Evolutionary conservation across 2,888 invertebrate genomes (phyloP), one percentile per base, ranked within the genome.

Genomic region (Thyatira batis): DNA sequence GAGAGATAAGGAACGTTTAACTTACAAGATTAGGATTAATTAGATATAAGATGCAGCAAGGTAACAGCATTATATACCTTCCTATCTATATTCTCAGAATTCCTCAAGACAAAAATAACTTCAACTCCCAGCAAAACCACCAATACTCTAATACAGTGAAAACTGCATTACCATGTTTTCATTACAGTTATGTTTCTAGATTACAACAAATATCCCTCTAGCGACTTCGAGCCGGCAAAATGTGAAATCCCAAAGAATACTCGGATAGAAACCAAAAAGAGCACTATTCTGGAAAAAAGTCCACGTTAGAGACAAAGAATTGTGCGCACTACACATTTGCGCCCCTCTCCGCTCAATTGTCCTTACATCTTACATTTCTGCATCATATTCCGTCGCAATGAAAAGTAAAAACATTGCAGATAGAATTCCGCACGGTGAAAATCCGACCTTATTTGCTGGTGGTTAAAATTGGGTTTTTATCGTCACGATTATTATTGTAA

Each of bases 331-430:
- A 78, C 82, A 85, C 82, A 82, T 80, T 82, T 78, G 76, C 80
- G 71, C 76, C 69, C 78, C 80, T 74, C 82, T 76, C 80, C 71
- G 79, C 84, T 83, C 88, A 86, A 89, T 89, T 89, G 90, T 90
- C 87, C 83, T 87, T 83, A 85, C 87, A 85, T 89, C 88, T 91
- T 86, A 87, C 84, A 90, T 89, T 89, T 85, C 87, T 88, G 84
- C 89, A 87, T 89, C 90, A 90, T 89, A 89, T 90, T 89, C 85
- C 76, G 79, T 78, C 78, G 87, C 87, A 87, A 89, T 87, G 87
- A 87, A 89, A 89, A 88, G 83, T 85, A 87, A 89, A 89, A 89
- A 89, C 85, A 88, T 80, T 85, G 82, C 84, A 80, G 80, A 73
- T 67, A 70, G 63, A 54, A 11, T 1, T 10, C 28, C 9, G 58